These are phyloP conservation scores for Gallinago media DNA, from an alignment of 2,113 vertebrate species.

Conservation along the genomic window DNA sequence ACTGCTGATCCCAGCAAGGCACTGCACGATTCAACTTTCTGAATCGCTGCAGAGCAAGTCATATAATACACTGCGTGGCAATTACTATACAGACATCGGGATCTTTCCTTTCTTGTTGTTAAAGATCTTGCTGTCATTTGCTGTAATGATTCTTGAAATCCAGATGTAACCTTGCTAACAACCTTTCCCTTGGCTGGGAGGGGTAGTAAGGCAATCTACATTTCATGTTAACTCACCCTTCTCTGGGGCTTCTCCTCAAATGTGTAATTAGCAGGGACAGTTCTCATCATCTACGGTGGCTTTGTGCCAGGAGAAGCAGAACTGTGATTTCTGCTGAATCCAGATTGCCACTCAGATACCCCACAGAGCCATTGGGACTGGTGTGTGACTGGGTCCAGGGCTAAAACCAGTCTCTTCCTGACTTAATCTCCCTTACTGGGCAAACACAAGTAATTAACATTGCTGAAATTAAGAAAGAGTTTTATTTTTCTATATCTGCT, in stretches of 20 bases:
- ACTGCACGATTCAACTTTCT: not conserved
- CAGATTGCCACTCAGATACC: not conserved
- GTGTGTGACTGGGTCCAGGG: not conserved
- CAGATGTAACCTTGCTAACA: conserved; percentile 22
- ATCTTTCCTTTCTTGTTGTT: conserved; percentile 18
- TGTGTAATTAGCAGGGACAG: not conserved
- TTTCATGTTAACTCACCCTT: not conserved
- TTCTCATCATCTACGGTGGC: not conserved
- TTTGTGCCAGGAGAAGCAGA: not conserved
- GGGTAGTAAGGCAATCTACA: not conserved
- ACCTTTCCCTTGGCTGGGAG: not conserved
- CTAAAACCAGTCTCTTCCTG: not conserved
- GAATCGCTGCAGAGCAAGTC: conserved; percentile 13
- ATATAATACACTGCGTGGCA: not conserved
- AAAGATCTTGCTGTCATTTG: conserved; percentile 40
- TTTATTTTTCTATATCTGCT: not conserved
- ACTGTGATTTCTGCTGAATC: not conserved
- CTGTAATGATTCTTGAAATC: conserved; percentile 23
- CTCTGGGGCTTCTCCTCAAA: not conserved
- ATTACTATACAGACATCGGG: not conserved
- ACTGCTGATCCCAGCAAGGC: conserved; percentile 62
- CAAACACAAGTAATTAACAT: not conserved
- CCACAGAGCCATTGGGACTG: not conserved
- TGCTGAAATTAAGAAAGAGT: not conserved
- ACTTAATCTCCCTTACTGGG: not conserved